Conservation (phyloP, 2,797 vertebrate species). For the Mormyrus hasselquistii region DNA sequence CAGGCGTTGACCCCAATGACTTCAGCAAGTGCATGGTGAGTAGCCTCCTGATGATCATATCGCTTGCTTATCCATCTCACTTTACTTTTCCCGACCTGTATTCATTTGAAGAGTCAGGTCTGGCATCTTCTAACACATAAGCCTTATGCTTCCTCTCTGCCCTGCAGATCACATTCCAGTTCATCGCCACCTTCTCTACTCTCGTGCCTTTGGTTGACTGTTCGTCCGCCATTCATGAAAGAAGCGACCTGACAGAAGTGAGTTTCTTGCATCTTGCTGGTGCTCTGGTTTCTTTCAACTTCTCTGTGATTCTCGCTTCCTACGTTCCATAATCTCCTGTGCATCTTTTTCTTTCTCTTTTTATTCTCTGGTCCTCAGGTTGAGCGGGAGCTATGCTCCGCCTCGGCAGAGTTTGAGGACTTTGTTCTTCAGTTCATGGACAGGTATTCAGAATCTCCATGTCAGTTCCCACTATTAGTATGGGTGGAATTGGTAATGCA, state of each 20-base stretch:
- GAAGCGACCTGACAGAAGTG: conserved; percentile 84
- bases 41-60: neutral
- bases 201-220: conserved; percentile 99
- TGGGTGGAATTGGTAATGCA: neutral
- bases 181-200: conserved; percentile 96
- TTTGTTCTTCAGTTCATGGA: conserved; percentile 98
- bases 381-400: conserved; percentile 89
- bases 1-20: conserved; percentile 95
- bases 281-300: neutral
- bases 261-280: conserved; percentile 29
- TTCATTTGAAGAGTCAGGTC: neutral
- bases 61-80: neutral
- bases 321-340: neutral
- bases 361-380: conserved; percentile 57
- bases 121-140: neutral
- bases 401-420: conserved; percentile 95
- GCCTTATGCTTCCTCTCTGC: conserved; percentile 1
- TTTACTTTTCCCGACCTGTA: neutral
- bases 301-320: neutral
- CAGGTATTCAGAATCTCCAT: conserved; percentile 59
- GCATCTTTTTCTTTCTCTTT: neutral
- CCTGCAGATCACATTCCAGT: conserved; percentile 94
- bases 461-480: neutral
- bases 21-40: conserved; percentile 98
- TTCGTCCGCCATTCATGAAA: conserved; percentile 82